Evolutionary conservation across 2,113 vertebrate species (phyloP).

Genomic region (Dascyllus trimaculatus): DNA sequence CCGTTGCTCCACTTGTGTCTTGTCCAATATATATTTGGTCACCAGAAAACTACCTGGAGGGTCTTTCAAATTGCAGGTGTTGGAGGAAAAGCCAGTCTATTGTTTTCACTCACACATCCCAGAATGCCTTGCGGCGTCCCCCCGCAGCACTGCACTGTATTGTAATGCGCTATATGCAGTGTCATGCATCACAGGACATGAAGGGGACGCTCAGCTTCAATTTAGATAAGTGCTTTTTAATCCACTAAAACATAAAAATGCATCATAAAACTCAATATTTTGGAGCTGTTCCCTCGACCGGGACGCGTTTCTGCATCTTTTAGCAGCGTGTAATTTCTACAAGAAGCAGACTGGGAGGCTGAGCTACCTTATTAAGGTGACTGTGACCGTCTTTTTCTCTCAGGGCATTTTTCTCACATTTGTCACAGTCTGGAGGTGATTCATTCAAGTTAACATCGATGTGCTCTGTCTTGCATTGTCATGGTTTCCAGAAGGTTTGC

Average conservation of each 20-base stretch:
- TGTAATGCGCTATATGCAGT: constrained; percentile 40
- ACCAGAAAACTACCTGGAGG: constrained; percentile 26
- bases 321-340: background rate
- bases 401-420: background rate
- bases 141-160: constrained; percentile 31
- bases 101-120: constrained; percentile 44
- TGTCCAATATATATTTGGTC: constrained; percentile 18
- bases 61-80: constrained; percentile 44
- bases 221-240: constrained; percentile 73
- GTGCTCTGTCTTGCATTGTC: constrained; percentile 18
- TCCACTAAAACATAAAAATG: constrained; percentile 50
- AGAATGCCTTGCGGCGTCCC: constrained; percentile 53
- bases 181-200: constrained; percentile 55
- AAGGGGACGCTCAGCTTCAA: constrained; percentile 49
- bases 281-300: background rate
- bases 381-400: background rate
- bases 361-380: background rate
- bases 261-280: constrained; percentile 24
- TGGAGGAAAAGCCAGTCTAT: constrained; percentile 9
- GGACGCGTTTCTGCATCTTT: background rate
- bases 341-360: background rate
- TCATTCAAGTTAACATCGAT: constrained; percentile 6
- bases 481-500: constrained; percentile 15
- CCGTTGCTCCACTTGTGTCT: background rate
- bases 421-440: background rate